phyloP scores from a whole-genome alignment of 2,888 invertebrate species.

The Craniophora ligustri region DNA sequence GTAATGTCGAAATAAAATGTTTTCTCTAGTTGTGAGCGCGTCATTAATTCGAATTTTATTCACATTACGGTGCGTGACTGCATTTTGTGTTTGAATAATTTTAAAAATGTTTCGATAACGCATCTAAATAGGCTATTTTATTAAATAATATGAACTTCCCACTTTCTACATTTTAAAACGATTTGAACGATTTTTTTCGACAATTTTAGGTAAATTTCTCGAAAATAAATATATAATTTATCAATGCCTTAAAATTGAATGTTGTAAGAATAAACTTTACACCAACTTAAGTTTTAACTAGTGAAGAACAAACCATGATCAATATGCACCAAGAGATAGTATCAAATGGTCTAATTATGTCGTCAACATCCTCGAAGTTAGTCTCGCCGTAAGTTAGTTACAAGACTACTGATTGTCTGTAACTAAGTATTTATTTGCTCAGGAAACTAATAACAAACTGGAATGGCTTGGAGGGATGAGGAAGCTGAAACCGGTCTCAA shows the following conservation, averaged over 20 bases:
- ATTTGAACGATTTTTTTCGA: no score
- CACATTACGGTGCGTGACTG: constrained; percentile 76
- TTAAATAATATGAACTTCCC: constrained; percentile 44
- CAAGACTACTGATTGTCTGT: constrained; percentile 52
- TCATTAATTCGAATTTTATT: constrained; percentile 83
- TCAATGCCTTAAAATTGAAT: no score
- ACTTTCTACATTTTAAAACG: constrained; percentile 5
- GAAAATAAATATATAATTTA: no score
- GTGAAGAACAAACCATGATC: constrained; percentile 14
- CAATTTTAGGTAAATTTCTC: no score
- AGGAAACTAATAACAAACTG: constrained; percentile 57
- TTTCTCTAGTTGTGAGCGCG: constrained; percentile 74
- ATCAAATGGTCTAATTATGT: constrained; percentile 48
- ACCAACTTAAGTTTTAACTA: neutral
- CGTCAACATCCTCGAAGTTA: constrained; percentile 48
- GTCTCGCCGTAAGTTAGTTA: constrained; percentile 45
- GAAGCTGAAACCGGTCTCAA: constrained; percentile 25
- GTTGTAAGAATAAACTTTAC: neutral
- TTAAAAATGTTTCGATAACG: constrained; percentile 69
- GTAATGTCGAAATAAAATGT: constrained; percentile 84
- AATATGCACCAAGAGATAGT: constrained; percentile 35
- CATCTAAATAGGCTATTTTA: constrained; percentile 66
- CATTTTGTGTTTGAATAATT: constrained; percentile 65
- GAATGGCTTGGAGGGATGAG: constrained; percentile 42
- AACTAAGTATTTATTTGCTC: constrained; percentile 57